Evolutionary conservation across 2,113 vertebrate genomes (phyloP).

Genomic region (Aldabrachelys gigantea): DNA sequence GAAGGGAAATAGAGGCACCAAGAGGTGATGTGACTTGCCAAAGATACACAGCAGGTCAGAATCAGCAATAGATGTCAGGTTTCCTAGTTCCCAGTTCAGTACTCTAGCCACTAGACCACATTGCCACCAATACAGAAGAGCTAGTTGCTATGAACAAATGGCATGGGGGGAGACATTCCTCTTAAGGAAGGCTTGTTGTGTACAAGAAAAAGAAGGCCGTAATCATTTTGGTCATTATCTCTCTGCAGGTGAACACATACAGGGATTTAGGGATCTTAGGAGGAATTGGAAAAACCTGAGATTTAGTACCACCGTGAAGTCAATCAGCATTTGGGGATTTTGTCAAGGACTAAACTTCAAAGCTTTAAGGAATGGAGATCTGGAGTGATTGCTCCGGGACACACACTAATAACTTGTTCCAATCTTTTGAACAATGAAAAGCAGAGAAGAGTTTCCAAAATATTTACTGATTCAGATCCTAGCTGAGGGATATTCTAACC

Average conservation of each 20-base stretch:
- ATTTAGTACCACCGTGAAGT: background rate
- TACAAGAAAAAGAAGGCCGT: background rate
- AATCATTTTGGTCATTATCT: background rate
- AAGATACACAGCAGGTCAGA: background rate
- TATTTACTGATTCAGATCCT: background rate
- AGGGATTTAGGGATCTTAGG: background rate
- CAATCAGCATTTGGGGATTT: background rate
- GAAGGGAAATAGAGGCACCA: background rate
- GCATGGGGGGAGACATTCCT: background rate
- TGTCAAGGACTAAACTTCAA: background rate
- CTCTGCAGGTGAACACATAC: background rate
- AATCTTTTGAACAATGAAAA: background rate
- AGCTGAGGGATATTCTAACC: accelerated
- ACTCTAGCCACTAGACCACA: background rate
- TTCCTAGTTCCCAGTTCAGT: background rate
- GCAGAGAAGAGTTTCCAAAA: background rate
- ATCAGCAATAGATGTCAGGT: background rate
- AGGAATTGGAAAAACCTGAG: background rate
- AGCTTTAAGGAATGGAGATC: background rate
- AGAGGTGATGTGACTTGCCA: background rate
- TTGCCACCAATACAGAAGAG: background rate
- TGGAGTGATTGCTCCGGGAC: background rate
- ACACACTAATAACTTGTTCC: background rate
- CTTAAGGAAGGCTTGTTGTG: background rate
- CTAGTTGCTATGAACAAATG: background rate